phyloP scores from a whole-genome alignment of 35 echinoderm and acorn worm species.

The Heliocidaris tuberculata region DNA sequence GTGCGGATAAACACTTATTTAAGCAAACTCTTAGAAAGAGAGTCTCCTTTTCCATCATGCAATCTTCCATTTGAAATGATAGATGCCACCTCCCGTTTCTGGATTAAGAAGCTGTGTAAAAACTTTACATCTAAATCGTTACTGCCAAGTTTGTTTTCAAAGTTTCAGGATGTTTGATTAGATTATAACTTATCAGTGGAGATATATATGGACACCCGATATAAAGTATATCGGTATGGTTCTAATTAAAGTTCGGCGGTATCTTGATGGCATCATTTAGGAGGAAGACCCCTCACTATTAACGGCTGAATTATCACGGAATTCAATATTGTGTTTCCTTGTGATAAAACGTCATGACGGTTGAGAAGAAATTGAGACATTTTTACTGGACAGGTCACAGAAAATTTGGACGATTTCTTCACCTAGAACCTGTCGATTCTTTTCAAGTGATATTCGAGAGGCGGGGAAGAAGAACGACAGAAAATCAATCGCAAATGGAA shows the following conservation, averaged over 20 bases:
- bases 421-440: background rate
- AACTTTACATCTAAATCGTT: too few species aligned
- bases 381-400: background rate
- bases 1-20: too few species aligned
- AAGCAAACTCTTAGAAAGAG: too few species aligned
- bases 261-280: background rate
- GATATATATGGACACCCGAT: too few species aligned
- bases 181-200: too few species aligned
- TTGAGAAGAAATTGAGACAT: background rate
- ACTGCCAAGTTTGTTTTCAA: too few species aligned
- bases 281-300: background rate
- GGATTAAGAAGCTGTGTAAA: too few species aligned
- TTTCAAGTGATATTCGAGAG: background rate
- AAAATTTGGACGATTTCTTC: background rate
- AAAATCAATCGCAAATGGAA: background rate
- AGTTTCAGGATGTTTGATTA: too few species aligned
- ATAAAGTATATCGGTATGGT: background rate
- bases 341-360: background rate
- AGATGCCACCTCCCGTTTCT: too few species aligned
- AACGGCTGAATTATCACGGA: background rate
- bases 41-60: too few species aligned
- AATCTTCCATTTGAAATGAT: too few species aligned
- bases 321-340: background rate
- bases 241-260: background rate
- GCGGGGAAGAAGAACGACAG: background rate